These are phyloP conservation scores for Trachurus trachurus DNA, from an alignment of 2,797 vertebrate genomes.

Conservation along the genomic window DNA sequence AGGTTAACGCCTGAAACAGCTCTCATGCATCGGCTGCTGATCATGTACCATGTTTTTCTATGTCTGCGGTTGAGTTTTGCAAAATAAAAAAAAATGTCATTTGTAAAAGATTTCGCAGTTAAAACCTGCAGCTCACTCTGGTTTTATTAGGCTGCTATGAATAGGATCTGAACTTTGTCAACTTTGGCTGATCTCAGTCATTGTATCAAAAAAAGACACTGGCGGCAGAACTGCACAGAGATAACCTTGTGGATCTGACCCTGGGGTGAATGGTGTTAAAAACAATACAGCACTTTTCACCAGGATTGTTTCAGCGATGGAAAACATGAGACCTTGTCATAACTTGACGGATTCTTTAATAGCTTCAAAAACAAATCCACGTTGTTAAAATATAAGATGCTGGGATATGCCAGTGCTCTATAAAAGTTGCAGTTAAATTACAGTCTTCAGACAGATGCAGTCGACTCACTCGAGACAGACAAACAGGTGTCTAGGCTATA, in stretches of 20 bases:
- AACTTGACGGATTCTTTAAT: background rate
- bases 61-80: background rate
- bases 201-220: background rate
- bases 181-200: background rate
- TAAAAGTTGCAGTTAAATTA: background rate
- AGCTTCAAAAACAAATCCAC: background rate
- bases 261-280: background rate
- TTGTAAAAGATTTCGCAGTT: background rate
- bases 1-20: background rate
- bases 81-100: background rate
- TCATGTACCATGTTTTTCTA: background rate
- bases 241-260: background rate
- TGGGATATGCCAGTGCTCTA: background rate
- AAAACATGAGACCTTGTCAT: background rate
- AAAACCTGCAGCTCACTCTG: background rate
- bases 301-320: background rate
- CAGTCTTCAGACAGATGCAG: background rate
- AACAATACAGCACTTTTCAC: background rate
- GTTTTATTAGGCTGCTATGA: background rate
- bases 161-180: background rate
- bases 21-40: background rate
- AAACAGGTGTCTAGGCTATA: slow-evolving; percentile 8
- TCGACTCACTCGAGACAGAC: slow-evolving; percentile 28
- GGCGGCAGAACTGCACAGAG: background rate
- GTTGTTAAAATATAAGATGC: background rate